These are phyloP conservation scores for Mareca strepera DNA, from an alignment of 2,797 vertebrate genomes.

Conservation along the genomic window DNA sequence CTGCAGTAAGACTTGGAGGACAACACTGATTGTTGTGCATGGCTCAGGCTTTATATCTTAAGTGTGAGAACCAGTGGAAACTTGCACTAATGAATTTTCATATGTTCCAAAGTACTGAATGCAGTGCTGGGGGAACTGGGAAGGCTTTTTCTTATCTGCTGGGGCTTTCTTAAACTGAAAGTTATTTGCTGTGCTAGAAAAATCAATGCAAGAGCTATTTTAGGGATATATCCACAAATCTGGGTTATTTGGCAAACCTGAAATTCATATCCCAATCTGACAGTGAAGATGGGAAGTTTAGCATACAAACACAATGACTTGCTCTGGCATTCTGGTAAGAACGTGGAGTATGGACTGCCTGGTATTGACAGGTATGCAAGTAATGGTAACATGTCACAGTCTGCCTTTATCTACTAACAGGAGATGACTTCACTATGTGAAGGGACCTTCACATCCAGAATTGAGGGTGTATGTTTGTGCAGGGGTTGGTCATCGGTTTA, in stretches of 20 bases:
- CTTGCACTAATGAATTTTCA: neutral
- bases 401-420: neutral
- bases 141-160: neutral
- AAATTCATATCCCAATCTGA: neutral
- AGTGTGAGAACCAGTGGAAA: neutral
- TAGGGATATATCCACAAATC: neutral
- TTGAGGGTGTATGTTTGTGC: neutral
- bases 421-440: neutral
- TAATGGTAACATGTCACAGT: neutral
- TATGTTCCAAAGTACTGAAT: neutral
- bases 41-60: neutral
- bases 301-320: neutral
- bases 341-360: neutral
- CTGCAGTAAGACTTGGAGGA: neutral
- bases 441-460: neutral
- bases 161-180: neutral
- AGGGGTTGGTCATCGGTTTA: neutral
- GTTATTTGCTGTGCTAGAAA: neutral
- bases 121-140: neutral
- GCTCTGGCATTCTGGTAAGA: neutral
- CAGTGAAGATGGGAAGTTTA: neutral
- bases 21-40: neutral
- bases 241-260: neutral
- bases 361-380: neutral
- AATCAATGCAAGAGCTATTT: conserved; percentile 2